Conservation (phyloP, 1,140 invertebrate species). For the Aphaenogaster ashmeadi region DNA sequence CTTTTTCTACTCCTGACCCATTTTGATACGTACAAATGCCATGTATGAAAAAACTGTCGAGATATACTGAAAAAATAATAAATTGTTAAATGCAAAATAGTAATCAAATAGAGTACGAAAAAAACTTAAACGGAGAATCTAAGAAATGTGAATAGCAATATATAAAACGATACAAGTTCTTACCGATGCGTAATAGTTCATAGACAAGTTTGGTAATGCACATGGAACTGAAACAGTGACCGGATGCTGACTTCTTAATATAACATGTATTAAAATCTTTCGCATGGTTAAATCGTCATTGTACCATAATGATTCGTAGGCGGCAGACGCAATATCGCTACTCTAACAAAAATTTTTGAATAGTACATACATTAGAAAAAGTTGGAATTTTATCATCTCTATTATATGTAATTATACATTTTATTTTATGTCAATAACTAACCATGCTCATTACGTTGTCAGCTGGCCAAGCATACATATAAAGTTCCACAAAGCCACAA, state of each 20-base stretch:
- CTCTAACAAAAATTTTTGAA: slow-evolving; percentile 22
- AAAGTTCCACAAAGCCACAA: slow-evolving; percentile 63
- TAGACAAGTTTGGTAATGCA: slow-evolving; percentile 32
- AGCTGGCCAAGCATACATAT: slow-evolving; percentile 73
- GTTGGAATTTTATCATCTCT: neutral
- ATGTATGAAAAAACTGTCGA: slow-evolving; percentile 53
- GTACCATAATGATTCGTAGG: slow-evolving; percentile 42
- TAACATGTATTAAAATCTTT: slow-evolving; percentile 21
- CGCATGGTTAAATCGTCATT: neutral
- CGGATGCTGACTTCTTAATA: slow-evolving; percentile 35
- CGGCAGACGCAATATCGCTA: slow-evolving; percentile 3
- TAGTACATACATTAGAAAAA: neutral
- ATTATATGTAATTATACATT: neutral
- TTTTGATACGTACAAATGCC: slow-evolving; percentile 39
- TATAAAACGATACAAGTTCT: neutral
- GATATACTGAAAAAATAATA: slow-evolving; percentile 32
- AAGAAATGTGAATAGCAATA: neutral
- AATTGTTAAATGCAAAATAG: neutral
- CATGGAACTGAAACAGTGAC: slow-evolving; percentile 36
- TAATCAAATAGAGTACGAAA: slow-evolving; percentile 4
- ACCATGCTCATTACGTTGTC: slow-evolving; percentile 69
- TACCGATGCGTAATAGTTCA: slow-evolving; percentile 55
- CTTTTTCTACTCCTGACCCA: slow-evolving; percentile 17
- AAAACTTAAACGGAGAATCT: neutral
- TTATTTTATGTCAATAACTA: slow-evolving; percentile 15